Conservation (phyloP, 2,797 vertebrate species). For the Cynopterus sphinx region DNA sequence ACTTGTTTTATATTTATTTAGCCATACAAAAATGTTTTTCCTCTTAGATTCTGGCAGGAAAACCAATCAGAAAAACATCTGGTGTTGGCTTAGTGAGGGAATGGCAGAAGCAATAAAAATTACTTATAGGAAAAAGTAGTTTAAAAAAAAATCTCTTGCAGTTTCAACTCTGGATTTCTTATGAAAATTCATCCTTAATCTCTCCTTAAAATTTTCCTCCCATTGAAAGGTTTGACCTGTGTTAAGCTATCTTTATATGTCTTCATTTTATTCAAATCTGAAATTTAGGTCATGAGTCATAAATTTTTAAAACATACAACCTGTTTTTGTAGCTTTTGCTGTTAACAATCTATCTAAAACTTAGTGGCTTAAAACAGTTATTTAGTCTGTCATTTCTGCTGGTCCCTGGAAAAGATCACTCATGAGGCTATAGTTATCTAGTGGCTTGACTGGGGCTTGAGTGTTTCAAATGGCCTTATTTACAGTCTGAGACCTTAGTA, state of each 20-base stretch:
- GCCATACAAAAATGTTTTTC: slow-evolving; percentile 63
- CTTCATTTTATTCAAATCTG: slow-evolving; percentile 6
- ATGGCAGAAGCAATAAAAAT: slow-evolving; percentile 59
- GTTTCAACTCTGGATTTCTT: slow-evolving; percentile 36
- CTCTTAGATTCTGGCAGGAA: slow-evolving; percentile 51
- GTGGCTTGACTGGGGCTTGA: not conserved
- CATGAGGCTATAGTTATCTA: not conserved
- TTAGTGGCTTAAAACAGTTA: slow-evolving; percentile 1
- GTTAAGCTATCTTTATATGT: not conserved
- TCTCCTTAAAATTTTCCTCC: not conserved
- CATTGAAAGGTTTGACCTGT: not conserved
- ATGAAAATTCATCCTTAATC: slow-evolving; percentile 19
- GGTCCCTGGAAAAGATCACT: not conserved
- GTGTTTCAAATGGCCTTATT: not conserved
- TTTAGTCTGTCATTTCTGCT: not conserved
- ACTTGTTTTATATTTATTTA: slow-evolving; percentile 64
- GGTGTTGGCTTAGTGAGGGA: slow-evolving; percentile 31
- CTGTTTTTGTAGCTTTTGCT: slow-evolving; percentile 28
- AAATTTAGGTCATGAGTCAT: not conserved
- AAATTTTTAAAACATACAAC: not conserved
- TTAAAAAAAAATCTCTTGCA: not conserved
- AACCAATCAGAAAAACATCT: slow-evolving; percentile 37
- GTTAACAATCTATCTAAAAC: not conserved
- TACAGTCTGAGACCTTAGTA: not conserved
- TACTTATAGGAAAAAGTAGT: slow-evolving; percentile 29